Conservation (phyloP, 2,113 vertebrate species). For the Salvelinus alpinus region DNA sequence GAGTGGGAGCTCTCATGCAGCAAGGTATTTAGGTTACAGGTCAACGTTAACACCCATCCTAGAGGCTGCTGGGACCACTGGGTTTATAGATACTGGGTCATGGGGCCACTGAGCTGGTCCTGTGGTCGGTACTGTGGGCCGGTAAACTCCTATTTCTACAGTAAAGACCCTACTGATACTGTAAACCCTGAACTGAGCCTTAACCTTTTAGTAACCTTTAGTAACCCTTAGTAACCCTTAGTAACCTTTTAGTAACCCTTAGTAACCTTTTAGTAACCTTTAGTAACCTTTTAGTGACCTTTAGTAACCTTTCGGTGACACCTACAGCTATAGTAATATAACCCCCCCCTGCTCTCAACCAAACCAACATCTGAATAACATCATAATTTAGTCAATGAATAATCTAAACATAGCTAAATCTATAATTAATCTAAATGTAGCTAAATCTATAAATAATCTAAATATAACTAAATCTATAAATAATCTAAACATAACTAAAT, state of each 20-base stretch:
- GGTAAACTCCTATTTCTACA: background rate
- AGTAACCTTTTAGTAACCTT: background rate
- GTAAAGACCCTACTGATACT: conserved; percentile 38
- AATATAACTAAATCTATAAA: no score
- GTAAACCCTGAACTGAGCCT: conserved; percentile 59
- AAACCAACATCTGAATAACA: no score
- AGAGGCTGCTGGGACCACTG: conserved; percentile 75
- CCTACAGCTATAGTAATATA: no score
- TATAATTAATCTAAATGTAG: no score
- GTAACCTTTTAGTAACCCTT: background rate
- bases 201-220: background rate
- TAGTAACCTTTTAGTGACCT: background rate
- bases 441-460: no score
- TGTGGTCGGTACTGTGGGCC: background rate
- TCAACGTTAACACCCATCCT: conserved; percentile 71
- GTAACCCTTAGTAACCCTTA: background rate
- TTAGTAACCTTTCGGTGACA: no score
- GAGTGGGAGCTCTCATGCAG: conserved; percentile 97
- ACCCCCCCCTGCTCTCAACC: background rate
- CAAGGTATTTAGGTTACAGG: conserved; percentile 86
- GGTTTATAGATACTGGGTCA: conserved; percentile 42
- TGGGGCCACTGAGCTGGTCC: conserved; percentile 3
- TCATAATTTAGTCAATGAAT: no score
- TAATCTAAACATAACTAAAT: no score
- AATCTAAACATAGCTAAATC: no score